These are phyloP conservation scores for Lepidochrysops patricia DNA, from an alignment of 2,888 invertebrate genomes.

Conservation along the genomic window DNA sequence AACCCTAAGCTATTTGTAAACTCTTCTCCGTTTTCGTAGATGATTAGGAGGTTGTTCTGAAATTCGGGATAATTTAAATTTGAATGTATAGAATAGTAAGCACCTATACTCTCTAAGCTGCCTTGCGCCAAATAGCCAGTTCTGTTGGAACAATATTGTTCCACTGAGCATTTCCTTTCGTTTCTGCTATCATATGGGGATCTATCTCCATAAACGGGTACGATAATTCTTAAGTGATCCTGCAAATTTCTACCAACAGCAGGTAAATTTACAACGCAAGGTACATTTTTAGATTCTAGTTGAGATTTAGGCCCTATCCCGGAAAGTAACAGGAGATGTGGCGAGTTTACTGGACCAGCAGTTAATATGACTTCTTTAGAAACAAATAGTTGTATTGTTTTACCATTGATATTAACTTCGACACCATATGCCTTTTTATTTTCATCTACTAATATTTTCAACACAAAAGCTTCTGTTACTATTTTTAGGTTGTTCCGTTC, in stretches of 20 bases:
- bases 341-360: conserved; percentile 62
- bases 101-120: conserved; percentile 68
- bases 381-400: conserved; percentile 30
- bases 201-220: conserved; percentile 42
- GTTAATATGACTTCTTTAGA: conserved; percentile 62
- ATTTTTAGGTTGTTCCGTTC: conserved; percentile 45
- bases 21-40: conserved; percentile 38
- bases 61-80: conserved; percentile 41
- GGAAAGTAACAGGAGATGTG: conserved; percentile 66
- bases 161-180: conserved; percentile 38
- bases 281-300: conserved; percentile 43
- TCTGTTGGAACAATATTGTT: conserved; percentile 63
- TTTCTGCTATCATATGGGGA: conserved; percentile 32
- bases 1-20: conserved; percentile 23
- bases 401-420: conserved; percentile 35
- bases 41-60: conserved; percentile 35
- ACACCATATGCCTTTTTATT: conserved; percentile 50
- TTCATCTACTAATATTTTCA: conserved; percentile 61
- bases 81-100: conserved; percentile 37
- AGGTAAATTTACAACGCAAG: conserved; percentile 45
- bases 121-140: conserved; percentile 63
- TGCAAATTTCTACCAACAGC: conserved; percentile 72
- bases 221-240: conserved; percentile 59
- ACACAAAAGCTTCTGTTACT: conserved; percentile 61
- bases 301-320: conserved; percentile 63